Base-by-base conservation (phyloP, 2,113 vertebrate species). In the Erinaceus europaeus region DNA sequence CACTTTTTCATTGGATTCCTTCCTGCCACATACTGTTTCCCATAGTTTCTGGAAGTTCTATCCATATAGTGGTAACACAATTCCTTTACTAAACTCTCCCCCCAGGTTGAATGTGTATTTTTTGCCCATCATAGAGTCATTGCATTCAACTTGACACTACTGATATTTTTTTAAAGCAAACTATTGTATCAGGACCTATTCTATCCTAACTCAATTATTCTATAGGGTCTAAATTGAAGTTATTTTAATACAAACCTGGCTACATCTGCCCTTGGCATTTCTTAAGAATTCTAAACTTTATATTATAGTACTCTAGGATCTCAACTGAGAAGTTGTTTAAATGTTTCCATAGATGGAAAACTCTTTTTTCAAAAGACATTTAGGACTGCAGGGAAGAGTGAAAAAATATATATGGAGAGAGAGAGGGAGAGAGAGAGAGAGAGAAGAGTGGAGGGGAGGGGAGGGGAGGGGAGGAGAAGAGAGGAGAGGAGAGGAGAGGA, bases 121-220 rank as follows among this genome's bases (percentile, higher is more conserved):
- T 69, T 42, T 29, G 38, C 29, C 57, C 44, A 21, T 29, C 27
- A 83, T n/a, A 71, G 32, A 74, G 79, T 42, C 29, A 50, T 38
- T 81, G 73, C 64, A 50, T 68, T 79, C 61, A 25, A 59, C 64
- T 62, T 81, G 20, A 85, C 74, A 21, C 32, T 65, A n/a, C n/a
- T n/a, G n/a, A n/a, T n/a, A 11, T 18, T 34, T 68, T 89, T 80
- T 72, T 61, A n/a, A 77, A 72, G 74, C 32, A 75, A 83, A 83
- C 6, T 17, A 89, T 68, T 89, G 53, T 69, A 57, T 46, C 57
- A 71, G 36, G 69, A 67, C 57, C 40, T 29, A 34, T 59, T 75
- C 82, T 83, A 20, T 61, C 86, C 50, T 74, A 75, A 83, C 88
- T 38, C 65, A 53, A 27, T 69, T 82, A 14, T 74, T 83, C 67